Evolutionary conservation across 2,797 vertebrate species (phyloP).

Genomic region (Botia kubotai): DNA sequence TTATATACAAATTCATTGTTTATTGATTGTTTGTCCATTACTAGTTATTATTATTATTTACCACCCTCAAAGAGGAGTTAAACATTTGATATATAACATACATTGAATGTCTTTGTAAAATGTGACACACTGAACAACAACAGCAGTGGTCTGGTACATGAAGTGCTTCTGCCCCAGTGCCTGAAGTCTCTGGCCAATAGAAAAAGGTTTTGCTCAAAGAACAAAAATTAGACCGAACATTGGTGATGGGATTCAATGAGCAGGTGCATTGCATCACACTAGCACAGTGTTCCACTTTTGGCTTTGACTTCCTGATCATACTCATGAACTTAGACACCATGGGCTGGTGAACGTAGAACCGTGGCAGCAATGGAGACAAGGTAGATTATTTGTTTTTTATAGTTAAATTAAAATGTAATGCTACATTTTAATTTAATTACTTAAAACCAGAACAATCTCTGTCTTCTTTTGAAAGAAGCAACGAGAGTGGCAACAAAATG

Average conservation of each 20-base stretch:
- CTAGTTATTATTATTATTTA: too few species aligned
- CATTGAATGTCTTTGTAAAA: neutral
- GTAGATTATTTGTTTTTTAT: neutral
- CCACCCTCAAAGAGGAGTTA: neutral
- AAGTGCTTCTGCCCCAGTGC: neutral
- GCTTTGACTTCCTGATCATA: constrained; percentile 19
- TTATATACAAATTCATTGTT: too few species aligned
- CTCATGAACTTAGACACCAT: constrained; percentile 27
- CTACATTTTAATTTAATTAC: neutral
- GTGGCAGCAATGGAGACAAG: neutral
- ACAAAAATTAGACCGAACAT: neutral
- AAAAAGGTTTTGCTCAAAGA: neutral
- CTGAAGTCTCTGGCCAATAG: neutral
- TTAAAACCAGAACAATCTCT: constrained; percentile 3
- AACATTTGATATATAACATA: neutral
- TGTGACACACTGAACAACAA: neutral
- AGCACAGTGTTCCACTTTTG: constrained; percentile 6
- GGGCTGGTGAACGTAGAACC: neutral
- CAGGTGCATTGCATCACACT: neutral
- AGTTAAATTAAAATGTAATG: constrained; percentile 3
- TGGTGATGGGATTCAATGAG: neutral
- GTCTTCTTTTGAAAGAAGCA: neutral
- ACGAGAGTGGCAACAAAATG: constrained; percentile 29
- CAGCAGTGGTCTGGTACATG: neutral
- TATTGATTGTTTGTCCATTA: too few species aligned